Evolutionary conservation across 2,888 invertebrate species (phyloP), one percentile per base, ranked within the genome.

Genomic region (Rhynchonema sp.): DNA sequence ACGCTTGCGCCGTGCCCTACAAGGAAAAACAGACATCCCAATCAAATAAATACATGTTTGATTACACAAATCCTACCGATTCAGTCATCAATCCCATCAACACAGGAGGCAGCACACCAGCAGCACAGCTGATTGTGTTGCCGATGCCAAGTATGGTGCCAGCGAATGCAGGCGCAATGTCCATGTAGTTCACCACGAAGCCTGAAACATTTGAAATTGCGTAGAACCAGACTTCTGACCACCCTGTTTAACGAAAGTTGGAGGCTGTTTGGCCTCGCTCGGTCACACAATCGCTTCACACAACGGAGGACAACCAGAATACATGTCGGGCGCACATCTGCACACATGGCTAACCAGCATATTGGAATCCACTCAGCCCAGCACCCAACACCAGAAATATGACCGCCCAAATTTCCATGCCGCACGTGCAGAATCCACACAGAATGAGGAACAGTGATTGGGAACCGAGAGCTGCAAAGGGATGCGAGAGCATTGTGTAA

Each of bases 121-220:
- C 74, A 3, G 74, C 60, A 46, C 71, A 70, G n/a, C 69, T 66
- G 29, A 72, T 58, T 2, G 70, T 72, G 62, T 72, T 72, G 26
- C 72, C 72, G 49, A 73, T 66, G 54, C 72, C 72, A 61, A 70
- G 60, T 27, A 70, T 64, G 46, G 67, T 59, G 26, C 69, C 70
- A 27, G 69, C 68, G 62, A 67, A 71, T 25, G 67, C 64, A 6
- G 72, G 70, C 17, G 70, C 70, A 58, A 73, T 68, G 65, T 73
- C 72, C 61, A 72, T 64, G 64, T 72, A 71, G 63, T 71, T 71
- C 62, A 71, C 69, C 54, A 69, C 66, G 62, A 30, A 55, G n/a
- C 6, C 52, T 23, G 46, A 20, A 9, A 20, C 20, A 38, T 20
- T 38, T 9, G 46, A n/a, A n/a, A n/a, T n/a, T n/a, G n/a, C n/a